Base-by-base conservation (phyloP, 2,113 vertebrate genomes). In the Pantherophis guttatus region DNA sequence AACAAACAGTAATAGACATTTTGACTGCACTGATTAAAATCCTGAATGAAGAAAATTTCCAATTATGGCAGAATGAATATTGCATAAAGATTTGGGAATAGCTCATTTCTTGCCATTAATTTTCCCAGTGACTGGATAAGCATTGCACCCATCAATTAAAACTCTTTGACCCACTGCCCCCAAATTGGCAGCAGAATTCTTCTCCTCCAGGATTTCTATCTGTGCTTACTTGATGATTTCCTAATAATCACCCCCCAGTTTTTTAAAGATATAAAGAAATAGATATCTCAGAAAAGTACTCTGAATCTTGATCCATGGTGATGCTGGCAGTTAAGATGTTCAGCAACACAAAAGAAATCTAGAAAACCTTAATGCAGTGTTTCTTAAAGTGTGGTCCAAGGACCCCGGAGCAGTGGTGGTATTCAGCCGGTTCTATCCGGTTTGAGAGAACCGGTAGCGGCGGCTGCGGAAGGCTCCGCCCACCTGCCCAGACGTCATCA, bases 1-100 rank as follows among this genome's bases (percentile, higher is more conserved):
- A 65, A 23, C 39, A 21, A 52, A 21, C 23, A 15, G 54, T 94
- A 86, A 93, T 90, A 65, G 93, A 92, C 33, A 87, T 93, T 89
- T 55, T 88, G 39, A 85, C 65, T 48, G 54, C 65, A 86, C 33
- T 89, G 65, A 86, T 90, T 65, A 62, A 90, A 90, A 57, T 65
- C 86, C 57, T 90, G 75, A 90, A 55, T 70, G 59, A 57, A 54
- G 53, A 92, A 55, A 88, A 57, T 75, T 62, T 89, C 17, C 33
- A 92, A 23, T 75, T 89, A 89, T 12, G 39, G n/a, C 48, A 91
- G 44, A 81, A n/a, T 48, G n/a, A 70, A 7, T 54, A 19, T 13
- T 24, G 85, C 11, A 75, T 52, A 58, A 50, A 48, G 24, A 39
- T 58, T 13, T 52, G 62, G 86, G 48, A 39, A 70, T n/a, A 65